These are phyloP conservation scores for Clarias gariepinus DNA, from an alignment of 2,113 vertebrate species.

Conservation along the genomic window DNA sequence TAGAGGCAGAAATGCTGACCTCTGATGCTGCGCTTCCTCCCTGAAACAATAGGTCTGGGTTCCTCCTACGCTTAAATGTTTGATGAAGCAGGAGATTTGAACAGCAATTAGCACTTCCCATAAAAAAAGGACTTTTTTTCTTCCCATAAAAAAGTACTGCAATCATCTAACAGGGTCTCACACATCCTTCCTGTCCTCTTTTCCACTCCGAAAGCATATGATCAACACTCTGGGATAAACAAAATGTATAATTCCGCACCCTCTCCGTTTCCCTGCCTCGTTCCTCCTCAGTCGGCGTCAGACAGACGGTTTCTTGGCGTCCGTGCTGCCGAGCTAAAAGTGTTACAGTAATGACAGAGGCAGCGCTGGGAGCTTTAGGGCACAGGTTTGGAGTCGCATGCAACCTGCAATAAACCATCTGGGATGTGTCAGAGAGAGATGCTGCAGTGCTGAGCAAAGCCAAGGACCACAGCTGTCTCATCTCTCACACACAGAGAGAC, in stretches of 20 bases:
- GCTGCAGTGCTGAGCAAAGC: slow-evolving; percentile 8
- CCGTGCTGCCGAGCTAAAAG: slow-evolving; percentile 6
- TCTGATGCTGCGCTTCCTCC: too few relatives aligned
- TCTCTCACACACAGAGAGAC: neutral
- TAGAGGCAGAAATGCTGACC: neutral
- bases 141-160: neutral
- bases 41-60: too few relatives aligned
- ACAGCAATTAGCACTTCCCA: neutral
- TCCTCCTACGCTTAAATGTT: too few relatives aligned
- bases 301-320: slow-evolving; percentile 8
- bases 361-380: neutral
- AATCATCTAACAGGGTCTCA: neutral
- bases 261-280: neutral
- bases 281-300: slow-evolving; percentile 14
- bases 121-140: too few relatives aligned
- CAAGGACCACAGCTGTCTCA: slow-evolving; percentile 25
- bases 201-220: neutral
- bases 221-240: neutral
- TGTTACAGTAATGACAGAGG: slow-evolving; percentile 32
- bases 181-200: neutral
- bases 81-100: neutral
- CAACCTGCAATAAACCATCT: slow-evolving; percentile 42
- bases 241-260: neutral
- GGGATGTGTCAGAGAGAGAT: neutral
- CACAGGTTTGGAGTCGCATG: slow-evolving; percentile 13